Conservation (phyloP, 2,888 invertebrate genomes). For the Agrotis exclamationis region DNA sequence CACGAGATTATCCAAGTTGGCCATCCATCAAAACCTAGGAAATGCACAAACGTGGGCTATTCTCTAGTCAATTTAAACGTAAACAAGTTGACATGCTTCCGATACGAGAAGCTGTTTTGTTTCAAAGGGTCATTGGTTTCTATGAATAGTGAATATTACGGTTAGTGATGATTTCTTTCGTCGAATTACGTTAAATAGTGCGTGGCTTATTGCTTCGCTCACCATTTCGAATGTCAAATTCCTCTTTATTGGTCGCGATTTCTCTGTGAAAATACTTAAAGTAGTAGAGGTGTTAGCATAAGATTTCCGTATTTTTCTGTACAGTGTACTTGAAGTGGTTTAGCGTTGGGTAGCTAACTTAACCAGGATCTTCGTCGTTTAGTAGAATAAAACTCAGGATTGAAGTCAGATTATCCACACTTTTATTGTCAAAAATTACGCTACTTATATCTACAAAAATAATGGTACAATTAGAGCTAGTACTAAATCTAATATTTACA, state of each 20-base stretch:
- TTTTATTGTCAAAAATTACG: too few species aligned
- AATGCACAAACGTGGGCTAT: conserved; percentile 36
- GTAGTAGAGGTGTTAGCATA: too few species aligned
- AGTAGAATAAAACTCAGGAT: too few species aligned
- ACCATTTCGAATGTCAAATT: conserved; percentile 8
- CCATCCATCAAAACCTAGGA: conserved; percentile 47
- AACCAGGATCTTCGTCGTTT: too few species aligned
- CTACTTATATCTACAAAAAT: too few species aligned
- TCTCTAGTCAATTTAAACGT: conserved; percentile 28
- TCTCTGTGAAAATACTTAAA: background rate
- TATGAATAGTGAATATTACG: conserved; percentile 20
- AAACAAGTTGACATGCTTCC: conserved; percentile 40
- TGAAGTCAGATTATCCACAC: too few species aligned
- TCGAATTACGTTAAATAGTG: conserved; percentile 15
- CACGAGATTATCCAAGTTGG: conserved; percentile 36
- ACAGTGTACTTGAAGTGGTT: too few species aligned
- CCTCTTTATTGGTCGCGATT: background rate
- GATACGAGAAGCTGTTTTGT: conserved; percentile 29
- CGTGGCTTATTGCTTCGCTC: conserved; percentile 17
- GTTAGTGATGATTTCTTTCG: conserved; percentile 22
- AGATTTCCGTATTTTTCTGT: too few species aligned
- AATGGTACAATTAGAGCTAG: too few species aligned
- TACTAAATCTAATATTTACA: too few species aligned
- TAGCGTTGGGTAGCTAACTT: too few species aligned
- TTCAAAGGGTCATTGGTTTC: conserved; percentile 29